Evolutionary conservation across 2,888 invertebrate genomes (phyloP).

Genomic region (Lomographa bimaculata): DNA sequence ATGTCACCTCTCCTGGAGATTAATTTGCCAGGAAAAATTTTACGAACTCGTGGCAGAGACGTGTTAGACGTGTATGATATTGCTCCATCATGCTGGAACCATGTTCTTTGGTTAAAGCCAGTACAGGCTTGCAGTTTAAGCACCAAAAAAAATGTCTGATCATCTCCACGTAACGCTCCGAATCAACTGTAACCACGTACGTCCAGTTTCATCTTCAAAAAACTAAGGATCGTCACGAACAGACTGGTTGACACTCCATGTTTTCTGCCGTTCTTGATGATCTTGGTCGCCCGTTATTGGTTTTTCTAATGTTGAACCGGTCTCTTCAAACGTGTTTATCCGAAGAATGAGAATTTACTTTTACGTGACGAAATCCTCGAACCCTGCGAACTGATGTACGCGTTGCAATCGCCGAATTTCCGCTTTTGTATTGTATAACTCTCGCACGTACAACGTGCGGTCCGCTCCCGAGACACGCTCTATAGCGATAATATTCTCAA

Average conservation of each 20-base stretch:
- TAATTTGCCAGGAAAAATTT: too few relatives aligned
- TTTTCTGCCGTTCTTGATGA: constrained; percentile 24
- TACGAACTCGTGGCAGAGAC: constrained; percentile 26
- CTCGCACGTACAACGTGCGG: too few relatives aligned
- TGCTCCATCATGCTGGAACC: too few relatives aligned
- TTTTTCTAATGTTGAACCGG: constrained; percentile 28
- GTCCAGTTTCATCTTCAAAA: constrained; percentile 30
- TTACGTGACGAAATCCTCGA: constrained; percentile 15
- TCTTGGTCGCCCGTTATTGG: constrained; percentile 27
- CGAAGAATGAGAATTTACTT: constrained; percentile 20
- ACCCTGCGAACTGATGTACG: constrained; percentile 28
- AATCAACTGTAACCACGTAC: neutral
- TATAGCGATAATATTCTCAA: constrained; percentile 33
- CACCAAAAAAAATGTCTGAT: constrained; percentile 26
- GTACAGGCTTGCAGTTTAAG: constrained; percentile 24
- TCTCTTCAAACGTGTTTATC: too few relatives aligned
- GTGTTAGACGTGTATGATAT: constrained; percentile 28
- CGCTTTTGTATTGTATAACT: too few relatives aligned
- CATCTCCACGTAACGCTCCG: constrained; percentile 25
- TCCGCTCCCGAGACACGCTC: too few relatives aligned
- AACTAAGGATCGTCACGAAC: constrained; percentile 35
- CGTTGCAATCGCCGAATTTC: constrained; percentile 22
- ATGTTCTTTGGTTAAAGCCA: too few relatives aligned
- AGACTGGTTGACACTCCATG: too few relatives aligned
- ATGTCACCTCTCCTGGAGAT: too few relatives aligned